A percentile compares a stretch with the other conserved stretches of the same genome.
phyloP scores from a whole-genome alignment of 2,888 invertebrate species.

The Xylota sylvarum region DNA sequence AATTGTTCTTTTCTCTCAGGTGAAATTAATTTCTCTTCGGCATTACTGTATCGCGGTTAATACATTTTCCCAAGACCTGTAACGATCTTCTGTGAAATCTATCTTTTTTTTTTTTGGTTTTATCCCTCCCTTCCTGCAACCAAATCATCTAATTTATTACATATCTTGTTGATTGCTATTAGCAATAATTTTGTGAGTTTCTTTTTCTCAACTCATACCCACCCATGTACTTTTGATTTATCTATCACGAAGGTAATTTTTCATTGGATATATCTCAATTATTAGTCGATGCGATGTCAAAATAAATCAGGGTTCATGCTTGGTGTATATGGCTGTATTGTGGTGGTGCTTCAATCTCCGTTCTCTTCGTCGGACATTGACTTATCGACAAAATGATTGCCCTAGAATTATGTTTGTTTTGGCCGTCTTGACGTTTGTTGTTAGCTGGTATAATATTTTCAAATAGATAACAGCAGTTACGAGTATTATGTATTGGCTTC shows the following conservation, averaged over 20 bases:
- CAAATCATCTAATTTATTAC: conserved; percentile 61
- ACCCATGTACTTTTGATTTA: conserved; percentile 78
- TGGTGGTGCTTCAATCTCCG: conserved; percentile 48
- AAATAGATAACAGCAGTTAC: conserved; percentile 40
- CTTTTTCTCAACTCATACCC: conserved; percentile 42
- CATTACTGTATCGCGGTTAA: conserved; percentile 47
- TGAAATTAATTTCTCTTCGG: conserved; percentile 41
- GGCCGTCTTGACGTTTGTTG: conserved; percentile 34
- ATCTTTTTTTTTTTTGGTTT: conserved; percentile 13
- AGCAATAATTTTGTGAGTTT: conserved; percentile 63
- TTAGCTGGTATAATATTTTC: conserved; percentile 46
- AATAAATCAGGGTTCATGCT: conserved; percentile 77
- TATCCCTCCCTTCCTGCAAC: conserved; percentile 4
- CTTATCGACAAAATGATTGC: conserved; percentile 72
- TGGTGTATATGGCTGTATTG: conserved; percentile 31
- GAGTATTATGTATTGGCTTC: conserved; percentile 9
- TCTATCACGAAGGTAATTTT: conserved; percentile 79
- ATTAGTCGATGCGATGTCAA: conserved; percentile 78
- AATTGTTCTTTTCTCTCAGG: conserved; percentile 1
- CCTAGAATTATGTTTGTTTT: conserved; percentile 64
- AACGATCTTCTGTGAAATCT: conserved; percentile 34
- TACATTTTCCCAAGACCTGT: conserved; percentile 56
- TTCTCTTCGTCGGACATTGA: conserved; percentile 67
- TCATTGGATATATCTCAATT: conserved; percentile 79
- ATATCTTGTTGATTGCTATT: conserved; percentile 71